Conservation (phyloP, 2,888 invertebrate species). For the Oscheius sp. region DNA sequence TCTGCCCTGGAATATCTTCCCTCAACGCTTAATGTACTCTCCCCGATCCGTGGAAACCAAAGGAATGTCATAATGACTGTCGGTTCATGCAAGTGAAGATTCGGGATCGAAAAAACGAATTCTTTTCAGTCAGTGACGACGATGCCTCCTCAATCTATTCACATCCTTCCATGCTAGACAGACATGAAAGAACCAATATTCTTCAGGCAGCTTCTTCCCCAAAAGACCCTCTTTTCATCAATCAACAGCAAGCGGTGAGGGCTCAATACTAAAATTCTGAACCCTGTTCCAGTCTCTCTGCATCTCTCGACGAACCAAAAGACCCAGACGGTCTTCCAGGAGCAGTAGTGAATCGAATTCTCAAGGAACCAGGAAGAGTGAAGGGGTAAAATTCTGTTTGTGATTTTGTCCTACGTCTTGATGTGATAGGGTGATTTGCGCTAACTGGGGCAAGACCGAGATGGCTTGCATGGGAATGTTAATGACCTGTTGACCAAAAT, state of each 20-base stretch:
- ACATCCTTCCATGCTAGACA: slow-evolving; percentile 66
- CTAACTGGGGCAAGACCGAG: too few relatives aligned
- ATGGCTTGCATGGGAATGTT: too few relatives aligned
- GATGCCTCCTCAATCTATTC: slow-evolving; percentile 69
- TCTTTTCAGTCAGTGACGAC: slow-evolving; percentile 49
- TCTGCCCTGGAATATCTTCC: slow-evolving; percentile 55
- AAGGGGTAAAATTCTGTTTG: neutral
- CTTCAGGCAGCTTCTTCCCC: slow-evolving; percentile 34
- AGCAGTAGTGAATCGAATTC: slow-evolving; percentile 37
- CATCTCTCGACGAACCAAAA: slow-evolving; percentile 41
- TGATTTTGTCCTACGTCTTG: neutral
- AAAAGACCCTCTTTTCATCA: slow-evolving; percentile 6
- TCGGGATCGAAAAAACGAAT: too few relatives aligned
- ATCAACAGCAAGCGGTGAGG: neutral
- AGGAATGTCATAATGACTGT: slow-evolving; percentile 20
- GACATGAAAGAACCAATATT: slow-evolving; percentile 28
- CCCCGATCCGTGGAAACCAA: slow-evolving; percentile 14
- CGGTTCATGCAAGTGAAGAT: neutral
- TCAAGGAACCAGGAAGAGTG: slow-evolving; percentile 26
- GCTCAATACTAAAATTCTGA: neutral
- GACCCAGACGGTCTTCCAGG: slow-evolving; percentile 33
- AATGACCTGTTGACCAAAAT: too few relatives aligned
- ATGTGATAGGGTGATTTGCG: too few relatives aligned
- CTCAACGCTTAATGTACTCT: slow-evolving; percentile 19
- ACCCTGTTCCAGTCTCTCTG: slow-evolving; percentile 40